phyloP scores from a whole-genome alignment of 35 echinoderm and acorn worm species.

The Heliocidaris erythrogramma region DNA sequence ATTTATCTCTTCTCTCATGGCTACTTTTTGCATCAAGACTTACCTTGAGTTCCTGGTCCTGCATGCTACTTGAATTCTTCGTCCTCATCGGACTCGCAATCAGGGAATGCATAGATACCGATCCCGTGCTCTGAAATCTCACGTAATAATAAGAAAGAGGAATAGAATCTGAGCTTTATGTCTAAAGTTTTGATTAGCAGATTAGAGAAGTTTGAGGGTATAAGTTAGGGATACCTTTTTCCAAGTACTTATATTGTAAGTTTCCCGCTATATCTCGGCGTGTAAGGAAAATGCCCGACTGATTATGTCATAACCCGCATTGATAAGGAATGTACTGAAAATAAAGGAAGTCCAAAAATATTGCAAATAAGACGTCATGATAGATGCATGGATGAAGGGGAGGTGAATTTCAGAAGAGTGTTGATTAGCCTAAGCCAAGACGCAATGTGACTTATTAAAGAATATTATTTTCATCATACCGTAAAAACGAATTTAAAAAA shows the following conservation, averaged over 20 bases:
- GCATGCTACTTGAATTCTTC: constrained; percentile 97
- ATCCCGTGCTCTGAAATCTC: constrained; percentile 91
- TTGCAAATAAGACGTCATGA: neutral
- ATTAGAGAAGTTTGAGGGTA: neutral
- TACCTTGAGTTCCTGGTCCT: constrained; percentile 94
- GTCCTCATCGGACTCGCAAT: constrained; percentile 97
- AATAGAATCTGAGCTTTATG: neutral
- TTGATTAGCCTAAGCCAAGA: too few species aligned
- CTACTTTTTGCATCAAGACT: neutral
- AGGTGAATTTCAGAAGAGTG: neutral
- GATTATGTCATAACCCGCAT: too few species aligned
- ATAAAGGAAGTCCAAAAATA: neutral
- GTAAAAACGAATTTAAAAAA: too few species aligned
- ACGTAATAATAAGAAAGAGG: constrained; percentile 48
- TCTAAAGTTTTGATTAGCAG: neutral
- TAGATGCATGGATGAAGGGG: neutral
- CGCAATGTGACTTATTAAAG: neutral
- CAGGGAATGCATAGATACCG: constrained; percentile 88
- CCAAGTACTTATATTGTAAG: neutral
- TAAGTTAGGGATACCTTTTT: neutral
- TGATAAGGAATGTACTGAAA: too few species aligned
- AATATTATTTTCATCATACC: too few species aligned
- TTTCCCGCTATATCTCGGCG: too few species aligned
- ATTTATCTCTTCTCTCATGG: neutral
- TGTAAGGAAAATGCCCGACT: too few species aligned